Evolutionary conservation across 2,888 invertebrate genomes (phyloP).

Genomic region (Drosophila lutescens): DNA sequence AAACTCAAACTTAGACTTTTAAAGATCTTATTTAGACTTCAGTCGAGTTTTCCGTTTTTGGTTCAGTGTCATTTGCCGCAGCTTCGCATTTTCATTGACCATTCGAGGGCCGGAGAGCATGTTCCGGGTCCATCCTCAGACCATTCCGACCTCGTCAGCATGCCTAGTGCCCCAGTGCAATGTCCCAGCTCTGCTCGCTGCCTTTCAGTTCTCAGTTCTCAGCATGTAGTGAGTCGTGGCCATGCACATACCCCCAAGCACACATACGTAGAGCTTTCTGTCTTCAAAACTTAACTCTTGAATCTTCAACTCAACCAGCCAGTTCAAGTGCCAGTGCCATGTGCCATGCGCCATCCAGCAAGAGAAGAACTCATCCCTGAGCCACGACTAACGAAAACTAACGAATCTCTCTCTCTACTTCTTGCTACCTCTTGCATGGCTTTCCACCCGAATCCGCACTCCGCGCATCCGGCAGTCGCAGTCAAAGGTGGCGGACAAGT

Average conservation of each 20-base stretch:
- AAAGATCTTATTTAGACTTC: background rate
- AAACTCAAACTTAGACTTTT: background rate
- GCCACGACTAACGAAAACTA: constrained; percentile 9
- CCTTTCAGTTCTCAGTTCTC: constrained; percentile 20
- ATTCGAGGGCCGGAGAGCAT: constrained; percentile 14
- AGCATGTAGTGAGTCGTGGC: constrained; percentile 23
- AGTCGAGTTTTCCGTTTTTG: background rate
- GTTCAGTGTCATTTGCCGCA: constrained; percentile 22
- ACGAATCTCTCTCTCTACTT: constrained; percentile 10
- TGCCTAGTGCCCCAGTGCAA: constrained; percentile 8
- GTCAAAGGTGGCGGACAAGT: constrained; percentile 94
- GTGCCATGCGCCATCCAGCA: background rate
- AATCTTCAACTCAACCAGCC: constrained; percentile 27
- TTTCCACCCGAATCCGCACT: background rate
- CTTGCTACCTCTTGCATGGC: constrained; percentile 29
- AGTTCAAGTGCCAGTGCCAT: constrained; percentile 23
- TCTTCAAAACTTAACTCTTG: constrained; percentile 28
- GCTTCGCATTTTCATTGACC: constrained; percentile 13
- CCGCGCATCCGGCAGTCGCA: constrained; percentile 52
- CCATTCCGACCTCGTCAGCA: constrained; percentile 4
- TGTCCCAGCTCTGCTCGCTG: constrained; percentile 23
- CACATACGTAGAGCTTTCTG: constrained; percentile 24
- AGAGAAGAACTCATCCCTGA: constrained; percentile 2
- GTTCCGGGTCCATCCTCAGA: background rate
- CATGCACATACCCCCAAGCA: background rate